phyloP scores from a whole-genome alignment of 1,140 invertebrate genomes.

The Dendroctonus ponderosae region DNA sequence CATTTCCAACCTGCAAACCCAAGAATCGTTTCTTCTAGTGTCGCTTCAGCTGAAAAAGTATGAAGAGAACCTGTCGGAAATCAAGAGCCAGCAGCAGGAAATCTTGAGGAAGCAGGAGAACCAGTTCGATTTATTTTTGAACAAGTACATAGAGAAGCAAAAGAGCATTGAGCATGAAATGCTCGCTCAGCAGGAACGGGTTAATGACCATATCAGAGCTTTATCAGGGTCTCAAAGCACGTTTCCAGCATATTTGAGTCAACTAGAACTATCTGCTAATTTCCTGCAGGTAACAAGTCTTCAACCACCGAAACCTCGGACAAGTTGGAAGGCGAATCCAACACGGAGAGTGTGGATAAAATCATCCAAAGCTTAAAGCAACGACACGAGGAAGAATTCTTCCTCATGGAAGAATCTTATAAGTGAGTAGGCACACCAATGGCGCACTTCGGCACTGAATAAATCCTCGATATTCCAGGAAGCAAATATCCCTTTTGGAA shows the following conservation, averaged over 20 bases:
- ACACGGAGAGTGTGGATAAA: conserved; percentile 41
- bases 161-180: conserved; percentile 55
- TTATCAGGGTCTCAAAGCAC: conserved; percentile 8
- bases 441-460: too few relatives aligned
- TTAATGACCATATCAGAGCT: conserved; percentile 56
- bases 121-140: conserved; percentile 52
- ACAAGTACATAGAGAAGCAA: conserved; percentile 54
- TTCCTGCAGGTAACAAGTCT: background rate
- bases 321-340: conserved; percentile 1
- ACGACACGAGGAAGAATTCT: conserved; percentile 55
- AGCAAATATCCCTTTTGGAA: conserved; percentile 53
- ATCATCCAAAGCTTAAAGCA: conserved; percentile 50
- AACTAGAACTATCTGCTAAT: background rate
- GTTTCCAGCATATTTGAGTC: conserved; percentile 3
- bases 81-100: conserved; percentile 53
- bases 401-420: conserved; percentile 54
- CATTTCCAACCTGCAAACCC: conserved; percentile 51
- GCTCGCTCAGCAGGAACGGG: conserved; percentile 54
- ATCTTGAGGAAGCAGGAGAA: conserved; percentile 52
- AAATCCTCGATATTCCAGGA: conserved; percentile 42
- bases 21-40: conserved; percentile 54
- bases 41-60: conserved; percentile 56
- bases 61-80: conserved; percentile 52
- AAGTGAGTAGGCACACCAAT: conserved; percentile 47
- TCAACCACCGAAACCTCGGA: background rate